Percentiles rank a stretch among this genome's conserved stretches.
These are phyloP conservation scores for Actinia tenebrosa DNA, from an alignment of 64 coral and sea anemone genomes.

Conservation along the genomic window DNA sequence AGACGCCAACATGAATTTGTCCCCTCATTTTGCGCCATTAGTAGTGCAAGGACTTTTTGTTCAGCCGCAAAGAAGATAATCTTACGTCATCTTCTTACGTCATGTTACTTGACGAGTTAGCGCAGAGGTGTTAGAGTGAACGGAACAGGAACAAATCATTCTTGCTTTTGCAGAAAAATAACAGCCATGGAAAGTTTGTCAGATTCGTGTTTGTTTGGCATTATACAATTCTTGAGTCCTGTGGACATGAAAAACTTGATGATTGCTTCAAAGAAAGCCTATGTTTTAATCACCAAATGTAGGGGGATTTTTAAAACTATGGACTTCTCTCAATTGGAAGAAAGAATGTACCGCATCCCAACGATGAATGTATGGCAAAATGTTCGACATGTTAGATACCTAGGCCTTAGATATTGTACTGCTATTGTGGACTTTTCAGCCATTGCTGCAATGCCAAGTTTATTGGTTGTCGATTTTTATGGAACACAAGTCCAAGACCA, in stretches of 20 bases:
- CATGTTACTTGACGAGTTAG: no score
- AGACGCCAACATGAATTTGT: no score
- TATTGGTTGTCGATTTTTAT: background rate
- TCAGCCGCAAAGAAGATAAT: no score
- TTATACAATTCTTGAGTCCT: conserved; percentile 1
- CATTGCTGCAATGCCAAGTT: background rate
- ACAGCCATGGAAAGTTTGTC: background rate
- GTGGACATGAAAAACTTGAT: conserved; percentile 7
- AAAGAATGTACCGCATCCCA: background rate
- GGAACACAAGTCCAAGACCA: background rate
- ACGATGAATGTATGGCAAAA: background rate
- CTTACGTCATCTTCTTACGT: no score
- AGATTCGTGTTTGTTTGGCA: background rate
- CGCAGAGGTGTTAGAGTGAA: no score
- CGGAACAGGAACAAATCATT: no score
- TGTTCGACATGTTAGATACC: background rate
- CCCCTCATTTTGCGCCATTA: no score
- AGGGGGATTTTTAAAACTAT: background rate
- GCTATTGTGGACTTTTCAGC: background rate
- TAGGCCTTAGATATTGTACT: background rate
- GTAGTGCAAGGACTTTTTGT: no score
- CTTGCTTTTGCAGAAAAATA: no score
- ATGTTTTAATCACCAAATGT: background rate
- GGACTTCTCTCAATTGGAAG: background rate
- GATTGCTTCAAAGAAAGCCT: background rate